These are phyloP conservation scores for Trachelus stipa DNA, from an alignment of 2,888 invertebrate species.

Conservation along the genomic window DNA sequence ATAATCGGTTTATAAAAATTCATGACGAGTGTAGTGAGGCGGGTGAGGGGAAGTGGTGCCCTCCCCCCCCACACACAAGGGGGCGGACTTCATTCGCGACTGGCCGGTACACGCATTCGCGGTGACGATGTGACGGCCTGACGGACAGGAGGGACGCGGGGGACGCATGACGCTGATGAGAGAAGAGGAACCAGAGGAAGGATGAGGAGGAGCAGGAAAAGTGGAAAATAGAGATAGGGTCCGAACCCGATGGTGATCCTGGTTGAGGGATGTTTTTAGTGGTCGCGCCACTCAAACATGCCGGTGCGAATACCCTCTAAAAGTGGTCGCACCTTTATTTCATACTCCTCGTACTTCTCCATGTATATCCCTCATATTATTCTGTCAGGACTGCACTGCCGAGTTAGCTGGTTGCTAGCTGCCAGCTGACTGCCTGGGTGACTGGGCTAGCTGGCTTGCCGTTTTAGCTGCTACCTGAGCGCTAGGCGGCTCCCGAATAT, in stretches of 20 bases:
- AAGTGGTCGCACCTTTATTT: conserved; percentile 23
- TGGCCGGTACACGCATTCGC: conserved; percentile 26
- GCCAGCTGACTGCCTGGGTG: conserved; percentile 29
- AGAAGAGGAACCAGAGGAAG: neutral
- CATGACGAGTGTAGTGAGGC: conserved; percentile 48
- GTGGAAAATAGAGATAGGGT: conserved; percentile 18
- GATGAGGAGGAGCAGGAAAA: neutral
- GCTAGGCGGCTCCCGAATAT: conserved; percentile 36
- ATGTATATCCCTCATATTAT: neutral
- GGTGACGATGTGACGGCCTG: conserved; percentile 38
- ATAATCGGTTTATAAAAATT: conserved; percentile 65
- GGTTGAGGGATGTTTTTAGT: conserved; percentile 43
- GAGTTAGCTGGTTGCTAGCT: conserved; percentile 22
- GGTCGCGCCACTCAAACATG: conserved; percentile 47
- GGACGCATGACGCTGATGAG: conserved; percentile 8
- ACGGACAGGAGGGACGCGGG: conserved; percentile 26
- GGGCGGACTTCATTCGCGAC: conserved; percentile 12
- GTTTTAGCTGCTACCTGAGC: neutral
- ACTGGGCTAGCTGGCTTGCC: neutral
- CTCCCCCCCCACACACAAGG: too few species aligned
- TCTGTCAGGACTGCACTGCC: neutral
- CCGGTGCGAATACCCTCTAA: conserved; percentile 40
- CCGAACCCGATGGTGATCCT: neutral
- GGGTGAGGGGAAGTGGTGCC: conserved; percentile 15
- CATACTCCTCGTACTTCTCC: neutral